Evolutionary conservation across 2,888 invertebrate species (phyloP).

Genomic region (Cylloceria caligata): DNA sequence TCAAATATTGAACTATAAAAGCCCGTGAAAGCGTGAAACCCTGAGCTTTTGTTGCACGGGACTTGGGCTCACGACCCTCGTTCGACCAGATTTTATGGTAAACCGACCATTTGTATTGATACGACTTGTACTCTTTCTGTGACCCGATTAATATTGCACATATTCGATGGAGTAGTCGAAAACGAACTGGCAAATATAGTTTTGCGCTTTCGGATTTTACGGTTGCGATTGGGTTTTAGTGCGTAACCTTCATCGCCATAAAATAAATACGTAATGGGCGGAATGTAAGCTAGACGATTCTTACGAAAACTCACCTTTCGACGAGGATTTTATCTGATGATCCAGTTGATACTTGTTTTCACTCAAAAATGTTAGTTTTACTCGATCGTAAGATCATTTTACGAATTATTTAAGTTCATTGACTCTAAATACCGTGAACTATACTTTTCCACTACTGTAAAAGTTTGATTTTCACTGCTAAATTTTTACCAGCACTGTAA

Average conservation of each 20-base stretch:
- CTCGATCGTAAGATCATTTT: constrained; percentile 35
- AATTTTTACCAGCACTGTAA: constrained; percentile 13
- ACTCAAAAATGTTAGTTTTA: constrained; percentile 29
- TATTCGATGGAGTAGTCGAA: constrained; percentile 32
- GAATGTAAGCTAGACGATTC: too few species aligned
- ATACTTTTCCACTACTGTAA: not conserved
- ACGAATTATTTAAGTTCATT: constrained; percentile 25
- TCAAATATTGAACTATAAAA: constrained; percentile 49
- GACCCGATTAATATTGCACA: constrained; percentile 72
- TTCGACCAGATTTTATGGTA: constrained; percentile 75
- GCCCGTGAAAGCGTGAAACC: constrained; percentile 45
- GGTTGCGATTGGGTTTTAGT: not conserved
- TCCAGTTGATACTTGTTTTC: not conserved
- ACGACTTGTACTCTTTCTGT: constrained; percentile 29
- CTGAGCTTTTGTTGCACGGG: not conserved
- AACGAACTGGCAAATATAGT: constrained; percentile 21
- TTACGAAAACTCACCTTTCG: constrained; percentile 42
- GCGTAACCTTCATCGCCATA: not conserved
- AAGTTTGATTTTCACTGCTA: constrained; percentile 1
- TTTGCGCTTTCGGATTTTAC: constrained; percentile 31
- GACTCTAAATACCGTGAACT: not conserved
- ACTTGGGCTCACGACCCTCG: constrained; percentile 22
- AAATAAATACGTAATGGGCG: not conserved
- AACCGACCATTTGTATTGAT: constrained; percentile 77
- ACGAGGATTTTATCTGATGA: not conserved